phyloP scores from a whole-genome alignment of 2,797 vertebrate species.

The Peromyscus eremicus region DNA sequence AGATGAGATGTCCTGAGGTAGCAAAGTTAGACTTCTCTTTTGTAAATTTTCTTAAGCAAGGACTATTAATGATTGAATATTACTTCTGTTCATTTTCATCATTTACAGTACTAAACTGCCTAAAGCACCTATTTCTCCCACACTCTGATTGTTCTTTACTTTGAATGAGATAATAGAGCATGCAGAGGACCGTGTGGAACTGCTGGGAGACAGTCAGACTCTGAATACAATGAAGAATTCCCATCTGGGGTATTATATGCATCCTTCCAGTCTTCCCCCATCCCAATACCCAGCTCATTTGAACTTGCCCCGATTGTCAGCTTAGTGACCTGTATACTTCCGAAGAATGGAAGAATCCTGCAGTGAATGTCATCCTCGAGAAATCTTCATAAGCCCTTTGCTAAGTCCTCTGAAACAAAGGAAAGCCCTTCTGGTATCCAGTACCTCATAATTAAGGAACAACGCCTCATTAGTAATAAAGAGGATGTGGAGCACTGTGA shows the following conservation, averaged over 20 bases:
- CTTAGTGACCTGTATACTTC: conserved; percentile 28
- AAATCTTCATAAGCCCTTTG: conserved; percentile 66
- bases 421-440: conserved; percentile 68
- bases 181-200: background rate
- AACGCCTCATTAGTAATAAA: conserved; percentile 78
- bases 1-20: background rate
- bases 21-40: conserved; percentile 32
- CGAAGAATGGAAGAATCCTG: conserved; percentile 44
- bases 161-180: background rate
- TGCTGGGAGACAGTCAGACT: background rate
- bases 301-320: background rate
- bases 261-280: background rate
- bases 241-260: background rate
- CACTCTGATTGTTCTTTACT: background rate
- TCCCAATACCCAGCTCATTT: background rate
- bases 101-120: background rate
- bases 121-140: background rate
- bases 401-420: conserved; percentile 76
- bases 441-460: conserved; percentile 75
- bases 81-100: conserved; percentile 39
- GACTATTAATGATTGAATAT: conserved; percentile 6
- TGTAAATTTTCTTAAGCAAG: background rate
- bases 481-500: conserved; percentile 64
- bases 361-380: conserved; percentile 8
- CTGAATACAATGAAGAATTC: background rate